Evolutionary conservation across 2,797 vertebrate species (phyloP), one percentile per base, ranked within the genome.

Genomic region (Lophura swinhoii): DNA sequence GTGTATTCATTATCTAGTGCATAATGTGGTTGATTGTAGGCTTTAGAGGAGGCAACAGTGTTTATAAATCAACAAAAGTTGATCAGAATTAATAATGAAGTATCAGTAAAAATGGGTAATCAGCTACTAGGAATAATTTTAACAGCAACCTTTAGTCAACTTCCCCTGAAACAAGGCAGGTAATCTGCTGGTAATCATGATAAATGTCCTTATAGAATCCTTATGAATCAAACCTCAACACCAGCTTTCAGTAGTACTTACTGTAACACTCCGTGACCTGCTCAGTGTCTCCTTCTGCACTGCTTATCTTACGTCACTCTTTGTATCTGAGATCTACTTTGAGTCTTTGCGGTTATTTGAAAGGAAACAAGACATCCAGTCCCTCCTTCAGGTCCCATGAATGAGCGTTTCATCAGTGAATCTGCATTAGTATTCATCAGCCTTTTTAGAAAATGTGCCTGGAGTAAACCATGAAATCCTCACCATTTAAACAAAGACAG

Each of bases 61-160:
- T 95, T 93, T 95, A 90, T 93, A 96, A 95, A 96, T 96, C 93
- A 96, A 82, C 87, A 94, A 87, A 95, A 95, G 87, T 72, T 97
- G 83, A 80, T 96, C 90, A 90, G 85, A 94, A 95, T 91, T 94
- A 94, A 95, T 87, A 46, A 81, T 87, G 91, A 95, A 94, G 75
- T 94, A 63, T 93, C 85, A 15, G 28, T 86, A 92, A 94, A 94
- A 94, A 92, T 49, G 48, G 86, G 73, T 95, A 82, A 97, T 93
- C 80, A 80, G 80, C 90, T 95, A 73, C 93, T 96, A 95, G 88
- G 78, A 96, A 59, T 75, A 80, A 75, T 93, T 96, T 84, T 62
- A 97, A 86, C 80, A 77, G 84, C 70, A 73, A 62, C 77, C 64
- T 94, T 95, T 55, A 68, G 58, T 93, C 84, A 90, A 55, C 81